Conservation (phyloP, 2,797 vertebrate species). For the Xerus rutilus region DNA sequence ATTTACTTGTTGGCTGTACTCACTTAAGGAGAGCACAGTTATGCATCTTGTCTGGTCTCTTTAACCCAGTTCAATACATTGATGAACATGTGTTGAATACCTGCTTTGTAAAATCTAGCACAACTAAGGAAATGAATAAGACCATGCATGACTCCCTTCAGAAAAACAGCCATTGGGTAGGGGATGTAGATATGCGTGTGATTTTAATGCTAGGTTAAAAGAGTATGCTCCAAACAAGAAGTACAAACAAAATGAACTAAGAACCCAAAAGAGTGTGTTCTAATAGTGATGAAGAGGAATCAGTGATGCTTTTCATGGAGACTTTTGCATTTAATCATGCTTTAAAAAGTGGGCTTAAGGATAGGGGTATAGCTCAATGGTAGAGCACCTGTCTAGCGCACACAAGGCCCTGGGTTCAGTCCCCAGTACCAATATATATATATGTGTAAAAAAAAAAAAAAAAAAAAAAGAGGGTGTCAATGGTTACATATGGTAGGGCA, state of each 20-base stretch:
- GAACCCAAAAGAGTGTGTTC: background rate
- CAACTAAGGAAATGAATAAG: background rate
- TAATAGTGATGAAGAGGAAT: background rate
- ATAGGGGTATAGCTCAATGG: background rate
- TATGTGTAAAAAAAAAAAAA: background rate
- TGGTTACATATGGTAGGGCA: background rate
- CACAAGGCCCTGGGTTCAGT: background rate
- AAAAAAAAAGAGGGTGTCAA: background rate
- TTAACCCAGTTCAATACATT: background rate
- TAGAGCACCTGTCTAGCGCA: background rate
- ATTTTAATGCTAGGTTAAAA: background rate
- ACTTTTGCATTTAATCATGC: conserved; percentile 19
- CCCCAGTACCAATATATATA: background rate
- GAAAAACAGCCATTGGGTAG: background rate
- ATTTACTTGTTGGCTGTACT: background rate
- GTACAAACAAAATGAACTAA: background rate
- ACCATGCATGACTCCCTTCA: background rate
- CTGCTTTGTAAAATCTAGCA: background rate
- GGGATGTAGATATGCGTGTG: background rate
- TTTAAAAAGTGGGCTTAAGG: background rate
- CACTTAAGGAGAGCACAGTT: conserved; percentile 25
- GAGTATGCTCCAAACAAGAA: background rate
- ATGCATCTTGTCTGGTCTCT: conserved; percentile 20
- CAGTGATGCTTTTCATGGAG: background rate
- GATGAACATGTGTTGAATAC: background rate